Conservation (phyloP, 2,797 vertebrate genomes). For the Micromesistius poutassou region DNA sequence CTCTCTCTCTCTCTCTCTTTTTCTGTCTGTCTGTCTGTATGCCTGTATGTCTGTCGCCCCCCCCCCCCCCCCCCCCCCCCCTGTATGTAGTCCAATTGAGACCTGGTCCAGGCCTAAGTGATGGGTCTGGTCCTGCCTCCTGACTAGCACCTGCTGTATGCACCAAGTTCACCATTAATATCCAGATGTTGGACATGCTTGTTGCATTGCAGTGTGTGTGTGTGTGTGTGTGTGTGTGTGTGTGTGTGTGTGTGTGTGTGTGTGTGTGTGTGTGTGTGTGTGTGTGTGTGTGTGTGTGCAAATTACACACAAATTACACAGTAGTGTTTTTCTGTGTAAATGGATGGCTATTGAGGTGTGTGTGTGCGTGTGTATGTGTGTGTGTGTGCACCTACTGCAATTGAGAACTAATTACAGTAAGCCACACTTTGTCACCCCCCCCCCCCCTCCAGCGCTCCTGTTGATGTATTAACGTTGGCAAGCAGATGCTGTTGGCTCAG, state of each 20-base stretch:
- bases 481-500: neutral
- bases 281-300: too few species aligned
- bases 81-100: too few species aligned
- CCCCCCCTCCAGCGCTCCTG: neutral
- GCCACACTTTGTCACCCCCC: slow-evolving; percentile 27
- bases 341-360: slow-evolving; percentile 1
- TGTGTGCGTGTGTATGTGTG: neutral
- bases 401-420: slow-evolving; percentile 54
- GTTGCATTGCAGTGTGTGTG: too few species aligned
- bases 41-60: too few species aligned
- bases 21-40: neutral
- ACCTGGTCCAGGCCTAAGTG: too few species aligned
- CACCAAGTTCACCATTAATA: too few species aligned
- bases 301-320: too few species aligned
- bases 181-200: too few species aligned
- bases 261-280: neutral
- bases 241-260: slow-evolving; percentile 4
- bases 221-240: neutral
- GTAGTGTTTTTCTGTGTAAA: too few species aligned
- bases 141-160: too few species aligned
- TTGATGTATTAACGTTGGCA: neutral
- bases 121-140: too few species aligned
- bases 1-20: slow-evolving; percentile 4
- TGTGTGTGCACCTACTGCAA: slow-evolving; percentile 35
- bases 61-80: too few species aligned